Evolutionary conservation across 2,888 invertebrate species (phyloP).

Genomic region (Lasioglossum zephyrum): DNA sequence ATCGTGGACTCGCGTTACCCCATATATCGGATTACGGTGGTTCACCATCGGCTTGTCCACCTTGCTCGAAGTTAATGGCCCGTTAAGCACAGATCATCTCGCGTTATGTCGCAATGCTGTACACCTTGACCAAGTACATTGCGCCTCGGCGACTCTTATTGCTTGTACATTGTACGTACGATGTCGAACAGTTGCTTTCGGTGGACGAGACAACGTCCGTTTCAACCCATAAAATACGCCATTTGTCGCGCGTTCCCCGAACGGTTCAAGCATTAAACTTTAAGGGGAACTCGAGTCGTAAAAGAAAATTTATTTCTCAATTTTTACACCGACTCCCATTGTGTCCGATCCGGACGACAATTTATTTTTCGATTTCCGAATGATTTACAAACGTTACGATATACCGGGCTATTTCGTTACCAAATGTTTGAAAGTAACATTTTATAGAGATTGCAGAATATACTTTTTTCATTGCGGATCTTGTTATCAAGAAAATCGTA

Average conservation of each 20-base stretch:
- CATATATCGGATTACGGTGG: slow-evolving; percentile 22
- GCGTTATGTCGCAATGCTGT: not conserved
- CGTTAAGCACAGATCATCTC: slow-evolving; percentile 1
- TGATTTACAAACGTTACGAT: not conserved
- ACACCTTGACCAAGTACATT: slow-evolving; percentile 6
- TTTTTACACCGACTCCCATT: not conserved
- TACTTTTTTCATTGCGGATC: not conserved
- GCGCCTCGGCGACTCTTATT: not conserved
- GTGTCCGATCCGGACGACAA: not conserved
- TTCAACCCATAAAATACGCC: not conserved
- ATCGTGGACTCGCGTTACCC: slow-evolving; percentile 18
- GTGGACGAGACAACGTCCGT: not conserved
- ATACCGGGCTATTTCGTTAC: not conserved
- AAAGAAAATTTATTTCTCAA: not conserved
- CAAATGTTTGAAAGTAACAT: not conserved
- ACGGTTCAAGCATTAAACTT: not conserved
- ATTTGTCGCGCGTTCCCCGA: not conserved
- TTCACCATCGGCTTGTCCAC: slow-evolving; percentile 2
- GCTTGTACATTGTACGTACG: not conserved
- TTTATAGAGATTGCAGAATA: not conserved
- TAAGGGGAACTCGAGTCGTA: not conserved
- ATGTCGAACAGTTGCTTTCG: not conserved
- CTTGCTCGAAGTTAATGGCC: slow-evolving; percentile 15
- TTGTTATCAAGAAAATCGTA: not conserved
- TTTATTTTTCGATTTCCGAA: not conserved